phyloP scores from a whole-genome alignment of 2,888 invertebrate genomes.

The Deilephila porcellus region DNA sequence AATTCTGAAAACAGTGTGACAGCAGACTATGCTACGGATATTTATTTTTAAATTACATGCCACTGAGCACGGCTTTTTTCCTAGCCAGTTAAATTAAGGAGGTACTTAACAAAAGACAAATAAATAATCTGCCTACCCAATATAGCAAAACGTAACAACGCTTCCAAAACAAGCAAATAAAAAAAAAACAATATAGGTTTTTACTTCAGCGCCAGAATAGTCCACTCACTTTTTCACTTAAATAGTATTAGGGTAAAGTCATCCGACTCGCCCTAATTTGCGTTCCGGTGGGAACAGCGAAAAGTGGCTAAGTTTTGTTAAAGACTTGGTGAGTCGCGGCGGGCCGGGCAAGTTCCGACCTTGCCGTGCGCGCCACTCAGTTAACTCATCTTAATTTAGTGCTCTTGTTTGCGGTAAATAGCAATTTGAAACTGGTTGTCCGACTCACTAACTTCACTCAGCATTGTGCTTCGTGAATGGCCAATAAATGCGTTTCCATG shows the following conservation, averaged over 20 bases:
- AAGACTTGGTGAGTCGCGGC: conserved; percentile 45
- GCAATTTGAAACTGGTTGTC: conserved; percentile 75
- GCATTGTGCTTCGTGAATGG: conserved; percentile 54
- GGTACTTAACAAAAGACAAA: too few relatives aligned
- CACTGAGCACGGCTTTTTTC: too few relatives aligned
- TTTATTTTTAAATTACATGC: neutral
- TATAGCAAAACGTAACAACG: neutral
- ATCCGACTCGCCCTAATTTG: conserved; percentile 49
- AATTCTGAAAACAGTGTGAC: too few relatives aligned
- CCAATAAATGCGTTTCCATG: conserved; percentile 53
- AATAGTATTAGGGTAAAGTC: conserved; percentile 47
- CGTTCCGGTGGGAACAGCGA: conserved; percentile 38
- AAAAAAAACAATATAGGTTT: neutral
- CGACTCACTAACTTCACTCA: conserved; percentile 61
- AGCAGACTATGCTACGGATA: too few relatives aligned
- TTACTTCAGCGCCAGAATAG: neutral
- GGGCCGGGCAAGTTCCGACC: conserved; percentile 45
- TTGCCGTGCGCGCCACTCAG: conserved; percentile 54
- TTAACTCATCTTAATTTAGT: conserved; percentile 75
- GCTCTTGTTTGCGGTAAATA: conserved; percentile 78
- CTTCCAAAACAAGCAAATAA: neutral
- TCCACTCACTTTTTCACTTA: conserved; percentile 38
- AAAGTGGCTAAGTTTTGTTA: conserved; percentile 56
- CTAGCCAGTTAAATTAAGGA: too few relatives aligned
- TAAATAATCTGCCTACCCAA: neutral